phyloP scores from a whole-genome alignment of 1,140 invertebrate species.

The Ericerus pela region DNA sequence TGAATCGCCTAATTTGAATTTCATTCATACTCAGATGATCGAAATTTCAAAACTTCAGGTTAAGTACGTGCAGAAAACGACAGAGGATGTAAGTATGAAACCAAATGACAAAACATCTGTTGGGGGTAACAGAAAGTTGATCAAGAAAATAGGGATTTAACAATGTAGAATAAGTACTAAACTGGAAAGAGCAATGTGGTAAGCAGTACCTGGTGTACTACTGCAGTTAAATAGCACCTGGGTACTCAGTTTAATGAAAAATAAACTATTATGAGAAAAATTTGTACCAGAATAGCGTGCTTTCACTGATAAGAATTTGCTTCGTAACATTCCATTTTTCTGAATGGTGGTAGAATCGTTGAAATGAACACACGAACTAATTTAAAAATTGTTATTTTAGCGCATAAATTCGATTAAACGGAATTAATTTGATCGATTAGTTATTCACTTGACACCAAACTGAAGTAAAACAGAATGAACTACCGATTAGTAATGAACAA shows the following conservation, averaged over 20 bases:
- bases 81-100: neutral
- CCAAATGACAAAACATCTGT: neutral
- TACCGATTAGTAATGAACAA: constrained; percentile 5
- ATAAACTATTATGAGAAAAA: neutral
- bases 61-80: neutral
- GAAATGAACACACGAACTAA: neutral
- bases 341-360: neutral
- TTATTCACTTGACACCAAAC: constrained; percentile 2
- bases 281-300: constrained; percentile 6
- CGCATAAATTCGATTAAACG: no score
- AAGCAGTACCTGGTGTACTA: neutral
- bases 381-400: neutral
- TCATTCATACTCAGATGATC: neutral
- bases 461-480: neutral
- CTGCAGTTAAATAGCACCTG: neutral
- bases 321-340: neutral
- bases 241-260: neutral
- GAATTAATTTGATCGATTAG: neutral
- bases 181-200: neutral
- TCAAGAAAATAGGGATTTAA: neutral
- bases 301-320: constrained; percentile 5
- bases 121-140: neutral
- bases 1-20: neutral
- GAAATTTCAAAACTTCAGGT: constrained; percentile 11
- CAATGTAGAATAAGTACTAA: neutral